phyloP scores from a whole-genome alignment of 2,113 vertebrate species.

The Phylloscopus trochiloides region DNA sequence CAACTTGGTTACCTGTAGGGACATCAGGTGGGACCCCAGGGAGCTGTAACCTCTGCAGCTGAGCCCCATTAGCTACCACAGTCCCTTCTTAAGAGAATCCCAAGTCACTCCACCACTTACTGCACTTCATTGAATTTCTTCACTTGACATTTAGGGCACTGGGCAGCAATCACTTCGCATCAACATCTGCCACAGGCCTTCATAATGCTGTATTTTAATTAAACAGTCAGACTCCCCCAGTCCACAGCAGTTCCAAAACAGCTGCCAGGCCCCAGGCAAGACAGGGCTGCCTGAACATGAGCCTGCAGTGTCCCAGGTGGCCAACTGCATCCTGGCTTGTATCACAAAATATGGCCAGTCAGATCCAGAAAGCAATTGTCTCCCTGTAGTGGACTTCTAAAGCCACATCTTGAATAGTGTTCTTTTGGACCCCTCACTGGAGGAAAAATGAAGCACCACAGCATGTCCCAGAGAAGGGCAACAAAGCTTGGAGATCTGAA shows the following conservation, averaged over 20 bases:
- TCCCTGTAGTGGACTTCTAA: too few relatives aligned
- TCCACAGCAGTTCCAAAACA: not conserved
- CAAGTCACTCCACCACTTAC: not conserved
- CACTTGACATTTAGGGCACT: not conserved
- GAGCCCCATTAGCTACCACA: not conserved
- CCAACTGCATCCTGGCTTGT: not conserved
- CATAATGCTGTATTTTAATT: not conserved
- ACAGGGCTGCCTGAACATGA: not conserved
- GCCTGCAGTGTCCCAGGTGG: not conserved
- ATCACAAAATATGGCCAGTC: not conserved
- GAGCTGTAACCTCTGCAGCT: not conserved
- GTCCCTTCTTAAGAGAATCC: not conserved
- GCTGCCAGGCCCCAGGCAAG: not conserved
- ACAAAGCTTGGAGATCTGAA: not conserved
- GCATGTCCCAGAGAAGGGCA: not conserved
- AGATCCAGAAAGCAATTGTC: not conserved
- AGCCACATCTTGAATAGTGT: not conserved
- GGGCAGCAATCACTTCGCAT: not conserved
- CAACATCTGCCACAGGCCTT: not conserved
- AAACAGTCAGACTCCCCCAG: not conserved
- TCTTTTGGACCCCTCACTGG: not conserved
- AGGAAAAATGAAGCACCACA: not conserved
- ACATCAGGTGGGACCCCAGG: not conserved
- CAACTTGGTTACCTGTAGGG: fast-evolving
- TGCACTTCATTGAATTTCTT: not conserved